Base-by-base conservation (phyloP, 2,797 vertebrate species). In the Dendrocincla fuliginosa region DNA sequence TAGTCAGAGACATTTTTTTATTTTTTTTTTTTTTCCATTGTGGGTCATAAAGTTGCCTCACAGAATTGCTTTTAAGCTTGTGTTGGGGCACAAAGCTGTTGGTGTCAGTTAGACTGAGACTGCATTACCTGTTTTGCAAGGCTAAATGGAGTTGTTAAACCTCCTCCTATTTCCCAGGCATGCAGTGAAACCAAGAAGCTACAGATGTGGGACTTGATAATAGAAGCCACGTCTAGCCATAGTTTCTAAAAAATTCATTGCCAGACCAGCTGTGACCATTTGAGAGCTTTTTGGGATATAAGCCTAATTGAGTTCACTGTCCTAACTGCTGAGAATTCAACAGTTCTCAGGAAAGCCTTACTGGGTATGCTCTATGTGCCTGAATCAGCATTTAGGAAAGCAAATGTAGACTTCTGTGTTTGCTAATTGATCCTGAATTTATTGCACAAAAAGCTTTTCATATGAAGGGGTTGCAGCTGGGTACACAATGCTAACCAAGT, bases 401-500 rank as follows among this genome's bases (percentile, higher is more conserved):
- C 20, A 35, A 75, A 78, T 25, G 63, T 9, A 75, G 4, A 14
- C 5, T 28, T 59, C 47, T 55, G 5, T 41, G 85, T 91, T 91
- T 80, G 49, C 12, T 50, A 85, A 64, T 30, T 84, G 39, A 63
- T 53, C 50, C 63, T 67, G 39, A 69, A 39, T 35, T 33, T 37
- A 32, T 81, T 65, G 82, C 82, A 76, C 44, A 86, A 86, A 92
- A 86, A 56, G 39, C 63, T 95, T 82, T 79, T 89, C 70, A 70
- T 23, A 33, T 35, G 59, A 73, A 81, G 55, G 32, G 50, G 28
- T 13, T 71, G 88, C 94, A 96, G 88, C 92, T 95, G 92, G 60
- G 92, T 90, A 94, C 86, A 96, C 70, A 82, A 44, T 93, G 75
- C 50, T 75, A 59, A 69, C 67, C 32, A 3, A 9, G 39, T 24